These are phyloP conservation scores for Scytalopus superciliaris DNA, from an alignment of 2,113 vertebrate species.

Conservation along the genomic window DNA sequence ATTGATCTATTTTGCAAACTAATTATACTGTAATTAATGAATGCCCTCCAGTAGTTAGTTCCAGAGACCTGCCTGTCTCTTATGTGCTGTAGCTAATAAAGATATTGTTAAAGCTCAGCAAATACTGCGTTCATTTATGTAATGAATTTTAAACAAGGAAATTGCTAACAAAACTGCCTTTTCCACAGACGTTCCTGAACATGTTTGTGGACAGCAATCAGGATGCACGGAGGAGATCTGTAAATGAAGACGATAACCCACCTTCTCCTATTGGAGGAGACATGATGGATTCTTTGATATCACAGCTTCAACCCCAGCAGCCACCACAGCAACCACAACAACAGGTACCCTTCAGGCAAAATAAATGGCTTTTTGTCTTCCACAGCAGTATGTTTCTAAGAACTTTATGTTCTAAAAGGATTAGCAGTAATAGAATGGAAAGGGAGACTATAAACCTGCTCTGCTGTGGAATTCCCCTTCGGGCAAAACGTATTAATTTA, in stretches of 20 bases:
- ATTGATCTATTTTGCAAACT: not conserved
- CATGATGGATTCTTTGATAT: slow-evolving; percentile 92
- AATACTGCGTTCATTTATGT: not conserved
- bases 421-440: not conserved
- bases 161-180: not conserved
- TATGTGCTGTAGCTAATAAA: not conserved
- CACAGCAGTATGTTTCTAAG: not conserved
- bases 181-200: slow-evolving; percentile 92
- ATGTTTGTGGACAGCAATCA: slow-evolving; percentile 99
- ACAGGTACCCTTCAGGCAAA: slow-evolving; percentile 73
- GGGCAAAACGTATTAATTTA: not conserved
- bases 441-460: not conserved
- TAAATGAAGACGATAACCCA: slow-evolving; percentile 97
- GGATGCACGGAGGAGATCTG: slow-evolving; percentile 92
- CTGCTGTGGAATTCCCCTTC: not conserved
- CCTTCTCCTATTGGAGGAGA: slow-evolving; percentile 96
- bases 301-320: slow-evolving; percentile 83
- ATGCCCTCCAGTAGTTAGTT: not conserved
- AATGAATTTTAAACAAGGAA: not conserved
- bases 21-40: not conserved
- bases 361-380: not conserved
- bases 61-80: not conserved
- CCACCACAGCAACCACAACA: slow-evolving; percentile 75
- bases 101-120: not conserved
- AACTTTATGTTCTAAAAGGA: not conserved